phyloP scores from a whole-genome alignment of 1,140 invertebrate genomes.

The Eurytemora carolleeae region DNA sequence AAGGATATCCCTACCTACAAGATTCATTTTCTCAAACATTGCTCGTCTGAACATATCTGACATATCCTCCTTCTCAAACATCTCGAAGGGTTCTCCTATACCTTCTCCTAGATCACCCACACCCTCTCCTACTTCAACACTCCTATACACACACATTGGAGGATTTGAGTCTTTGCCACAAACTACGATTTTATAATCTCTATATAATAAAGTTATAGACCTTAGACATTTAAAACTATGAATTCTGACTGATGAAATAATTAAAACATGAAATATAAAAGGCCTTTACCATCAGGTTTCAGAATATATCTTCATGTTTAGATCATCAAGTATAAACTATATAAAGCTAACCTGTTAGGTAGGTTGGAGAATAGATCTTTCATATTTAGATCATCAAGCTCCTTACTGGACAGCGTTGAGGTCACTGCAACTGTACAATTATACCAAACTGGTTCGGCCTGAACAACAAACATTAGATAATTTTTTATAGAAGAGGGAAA shows the following conservation, averaged over 20 bases:
- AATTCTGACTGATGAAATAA: too few relatives aligned
- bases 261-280: too few relatives aligned
- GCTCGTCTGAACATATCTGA: conserved; percentile 5
- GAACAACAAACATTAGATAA: too few relatives aligned
- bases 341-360: neutral
- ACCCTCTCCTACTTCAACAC: neutral
- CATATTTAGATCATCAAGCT: conserved; percentile 5
- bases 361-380: neutral
- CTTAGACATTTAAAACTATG: too few relatives aligned
- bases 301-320: too few relatives aligned
- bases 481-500: too few relatives aligned
- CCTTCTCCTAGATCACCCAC: neutral
- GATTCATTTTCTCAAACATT: conserved; percentile 3
- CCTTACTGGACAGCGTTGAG: neutral
- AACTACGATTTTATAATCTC: too few relatives aligned
- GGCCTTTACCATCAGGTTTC: too few relatives aligned
- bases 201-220: too few relatives aligned
- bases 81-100: conserved; percentile 6
- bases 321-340: too few relatives aligned
- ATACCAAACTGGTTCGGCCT: conserved; percentile 12
- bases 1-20: neutral
- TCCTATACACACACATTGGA: too few relatives aligned
- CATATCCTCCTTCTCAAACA: conserved; percentile 10
- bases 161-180: too few relatives aligned
- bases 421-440: conserved; percentile 9